Evolutionary conservation across 2,113 vertebrate genomes (phyloP).

Genomic region (Chlamydotis undulata): DNA sequence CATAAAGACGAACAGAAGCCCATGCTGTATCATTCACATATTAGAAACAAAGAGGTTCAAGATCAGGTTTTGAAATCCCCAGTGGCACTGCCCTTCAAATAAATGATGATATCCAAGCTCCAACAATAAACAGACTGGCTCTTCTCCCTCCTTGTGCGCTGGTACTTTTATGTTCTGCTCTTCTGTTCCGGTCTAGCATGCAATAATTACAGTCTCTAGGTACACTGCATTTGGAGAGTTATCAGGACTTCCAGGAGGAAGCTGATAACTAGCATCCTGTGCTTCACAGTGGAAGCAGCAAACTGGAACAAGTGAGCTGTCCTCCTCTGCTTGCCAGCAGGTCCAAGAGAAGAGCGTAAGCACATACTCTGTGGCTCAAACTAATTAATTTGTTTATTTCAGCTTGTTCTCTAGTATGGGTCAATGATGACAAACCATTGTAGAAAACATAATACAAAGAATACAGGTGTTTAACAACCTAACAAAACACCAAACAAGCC

Average conservation of each 20-base stretch:
- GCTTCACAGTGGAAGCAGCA: not conserved
- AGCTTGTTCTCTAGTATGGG: not conserved
- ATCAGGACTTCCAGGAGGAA: not conserved
- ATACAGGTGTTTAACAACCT: constrained; percentile 1
- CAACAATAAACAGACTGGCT: not conserved
- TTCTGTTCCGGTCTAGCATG: not conserved
- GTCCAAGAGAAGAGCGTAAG: constrained; percentile 8
- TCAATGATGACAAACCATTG: constrained; percentile 16
- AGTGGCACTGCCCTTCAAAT: not conserved
- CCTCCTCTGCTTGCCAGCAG: constrained; percentile 26
- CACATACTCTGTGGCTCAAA: constrained; percentile 7
- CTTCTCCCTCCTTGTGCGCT: not conserved
- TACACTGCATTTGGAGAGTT: not conserved
- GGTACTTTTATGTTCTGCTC: not conserved
- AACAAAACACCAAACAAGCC: not conserved
- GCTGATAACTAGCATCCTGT: not conserved
- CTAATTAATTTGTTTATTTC: constrained; percentile 50
- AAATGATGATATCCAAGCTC: not conserved
- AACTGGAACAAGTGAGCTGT: constrained; percentile 37
- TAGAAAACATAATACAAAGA: constrained; percentile 15
- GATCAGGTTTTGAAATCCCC: not conserved
- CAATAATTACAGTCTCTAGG: constrained; percentile 13
- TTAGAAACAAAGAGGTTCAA: not conserved
- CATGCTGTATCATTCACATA: not conserved
- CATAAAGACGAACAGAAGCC: constrained; percentile 6